Base-by-base conservation (phyloP, 2,888 invertebrate species). In the Apamea anceps region DNA sequence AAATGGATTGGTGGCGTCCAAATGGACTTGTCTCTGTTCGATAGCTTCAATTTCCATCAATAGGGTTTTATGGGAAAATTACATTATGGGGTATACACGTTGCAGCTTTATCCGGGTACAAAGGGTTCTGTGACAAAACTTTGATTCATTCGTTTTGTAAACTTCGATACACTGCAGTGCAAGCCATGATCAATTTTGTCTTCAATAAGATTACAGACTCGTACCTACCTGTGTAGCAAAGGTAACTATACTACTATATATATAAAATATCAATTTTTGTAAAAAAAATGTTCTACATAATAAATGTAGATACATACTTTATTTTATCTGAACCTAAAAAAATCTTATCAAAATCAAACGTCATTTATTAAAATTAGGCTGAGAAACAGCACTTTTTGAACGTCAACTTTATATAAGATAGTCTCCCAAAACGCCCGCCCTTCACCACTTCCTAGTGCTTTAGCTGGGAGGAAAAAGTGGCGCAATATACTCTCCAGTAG, bases 31-130 rank as follows among this genome's bases (percentile, higher is more conserved):
- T 67, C 71, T 87, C 73, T 71, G 75, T 82, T 77, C 57, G 45
- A 72, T 77, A 80, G 79, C 78, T 77, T 63, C 42, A 66, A 72
- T 74, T 77, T 63, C 42, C 68, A 72, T 74, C 62, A 80, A 85
- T 84, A 73, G 82, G 74, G 77, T 87, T 83, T 67, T 75, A 75
- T 54, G 78, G 62, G 25, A 60, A 89, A 90, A 94, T 93, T 93
- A 90, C 90, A 80, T 88, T 84, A 85, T 51, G 42, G 68, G 68
- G 72, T 72, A 74, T 75, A 75, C 62, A 74, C 67, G 48, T 21
- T 72, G 65, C 10, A 48, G 67, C 48, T 79, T 63, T 68, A 71
- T 75, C 32, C 28, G 68, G n/a, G 45, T 48, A 75, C 84, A 77
- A 85, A 83, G 67, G 68, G 80, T 45, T 72, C 15, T 45, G 65